Base-by-base conservation (phyloP, 2,797 vertebrate species). In the Champsocephalus gunnari region DNA sequence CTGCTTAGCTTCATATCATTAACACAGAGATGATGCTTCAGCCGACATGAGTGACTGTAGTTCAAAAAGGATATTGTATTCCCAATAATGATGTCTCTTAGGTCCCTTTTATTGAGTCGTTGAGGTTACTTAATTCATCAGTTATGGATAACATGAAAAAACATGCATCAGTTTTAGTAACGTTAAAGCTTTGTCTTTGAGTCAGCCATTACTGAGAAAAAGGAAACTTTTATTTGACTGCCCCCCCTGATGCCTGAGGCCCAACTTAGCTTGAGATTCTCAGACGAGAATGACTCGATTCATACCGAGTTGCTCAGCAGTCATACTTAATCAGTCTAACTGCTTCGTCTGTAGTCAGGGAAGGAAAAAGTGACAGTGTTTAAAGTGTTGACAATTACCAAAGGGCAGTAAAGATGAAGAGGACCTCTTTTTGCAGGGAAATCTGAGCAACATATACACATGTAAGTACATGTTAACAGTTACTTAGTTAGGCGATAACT, bases 261-360 rank as follows among this genome's bases (percentile, higher is more conserved):
- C 32, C 65, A 51, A 86, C 88, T 89, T 79, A 84, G 45, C 10
- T 10, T 3, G 48, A 55, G 45, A 78, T 66, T 85, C 72, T 67
- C 4, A 74, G 59, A 54, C 49, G 53, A 38, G 57, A 89, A 84
- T 47, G 76, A 61, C 48, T 83, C 14, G 2, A 84, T 90, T 92
- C 87, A 81, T 77, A 51, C 75, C 21, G 60, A 69, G 73, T n/a
- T 43, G 59, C 56, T 68, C 21, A 34, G 48, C 53, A 44, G 55
- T 73, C 66, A 53, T 38, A 60, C 66, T 56, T 24, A 72, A 70
- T 79, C 70, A 44, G 71, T 75, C 28, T 54, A 34, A 73, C 65
- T 63, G 62, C 45, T 62, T 77, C 32, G 38, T 13, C 65, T 77
- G 48, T 47, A 51, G 16, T 64, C 54, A 16, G 12, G 12, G 45